Percentiles rank a stretch among this genome's conserved stretches.
Conservation (phyloP, 2,113 vertebrate species). For the Rhinogobius similis region DNA sequence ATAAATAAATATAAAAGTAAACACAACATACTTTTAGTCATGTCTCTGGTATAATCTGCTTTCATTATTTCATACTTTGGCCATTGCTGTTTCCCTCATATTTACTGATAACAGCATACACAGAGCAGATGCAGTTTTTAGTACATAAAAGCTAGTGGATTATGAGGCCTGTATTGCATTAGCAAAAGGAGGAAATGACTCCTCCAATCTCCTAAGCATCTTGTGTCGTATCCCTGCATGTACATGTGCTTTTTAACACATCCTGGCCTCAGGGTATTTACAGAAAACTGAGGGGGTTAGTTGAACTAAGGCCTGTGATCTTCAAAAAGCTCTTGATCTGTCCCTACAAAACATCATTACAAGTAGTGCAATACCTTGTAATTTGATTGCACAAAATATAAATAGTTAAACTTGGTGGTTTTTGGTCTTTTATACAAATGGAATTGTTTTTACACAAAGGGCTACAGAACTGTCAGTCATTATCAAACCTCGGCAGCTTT, state of each 20-base stretch:
- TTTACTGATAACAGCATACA: slow-evolving; percentile 52
- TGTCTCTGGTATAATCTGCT: not conserved
- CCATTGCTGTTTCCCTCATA: slow-evolving; percentile 31
- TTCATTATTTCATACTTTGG: slow-evolving; percentile 26
- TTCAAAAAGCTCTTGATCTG: not conserved
- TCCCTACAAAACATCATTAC: not conserved
- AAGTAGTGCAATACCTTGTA: not conserved
- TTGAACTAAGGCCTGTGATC: slow-evolving; percentile 8
- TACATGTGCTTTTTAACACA: not conserved
- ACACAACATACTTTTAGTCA: not conserved
- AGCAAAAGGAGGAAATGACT: slow-evolving; percentile 57
- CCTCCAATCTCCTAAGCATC: slow-evolving; percentile 23
- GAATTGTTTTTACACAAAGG: not conserved
- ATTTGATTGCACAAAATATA: not conserved
- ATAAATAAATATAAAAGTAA: not conserved
- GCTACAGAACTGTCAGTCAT: slow-evolving; percentile 40
- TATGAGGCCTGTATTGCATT: slow-evolving; percentile 56
- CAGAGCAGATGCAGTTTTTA: slow-evolving; percentile 49
- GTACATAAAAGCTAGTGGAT: slow-evolving; percentile 31
- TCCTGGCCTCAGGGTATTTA: slow-evolving; percentile 15
- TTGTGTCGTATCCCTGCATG: slow-evolving; percentile 27
- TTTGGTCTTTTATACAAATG: not conserved
- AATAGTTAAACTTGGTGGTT: no score
- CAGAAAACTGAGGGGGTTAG: slow-evolving; percentile 34
- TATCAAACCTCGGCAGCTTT: slow-evolving; percentile 34